Evolutionary conservation across 2,797 vertebrate species (phyloP).

Genomic region (Centroberyx gerrardi): DNA sequence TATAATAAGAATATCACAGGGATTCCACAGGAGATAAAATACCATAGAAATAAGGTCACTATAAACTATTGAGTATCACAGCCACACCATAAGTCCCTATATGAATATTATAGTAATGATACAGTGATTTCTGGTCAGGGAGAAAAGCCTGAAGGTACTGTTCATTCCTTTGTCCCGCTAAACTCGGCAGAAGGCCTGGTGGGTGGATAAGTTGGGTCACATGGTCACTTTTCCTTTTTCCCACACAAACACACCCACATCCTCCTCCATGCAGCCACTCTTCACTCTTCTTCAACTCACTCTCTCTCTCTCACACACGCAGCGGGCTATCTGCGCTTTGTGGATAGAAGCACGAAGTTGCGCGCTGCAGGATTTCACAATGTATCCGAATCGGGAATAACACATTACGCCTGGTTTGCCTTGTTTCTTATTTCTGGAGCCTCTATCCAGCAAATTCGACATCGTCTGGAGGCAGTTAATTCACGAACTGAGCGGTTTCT

Average conservation of each 20-base stretch:
- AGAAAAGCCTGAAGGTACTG: constrained; percentile 13
- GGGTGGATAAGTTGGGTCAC: constrained; percentile 83
- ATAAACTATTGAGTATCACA: background rate
- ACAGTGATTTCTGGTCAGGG: background rate
- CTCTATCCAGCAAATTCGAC: constrained; percentile 30
- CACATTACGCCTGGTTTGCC: background rate
- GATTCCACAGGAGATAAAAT: background rate
- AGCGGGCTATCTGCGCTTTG: constrained; percentile 54
- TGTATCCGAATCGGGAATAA: constrained; percentile 62
- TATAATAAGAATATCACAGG: background rate
- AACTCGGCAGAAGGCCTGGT: constrained; percentile 60
- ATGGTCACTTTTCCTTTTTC: constrained; percentile 84
- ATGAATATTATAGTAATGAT: no score
- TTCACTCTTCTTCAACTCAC: constrained; percentile 58
- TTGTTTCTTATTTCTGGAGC: constrained; percentile 29
- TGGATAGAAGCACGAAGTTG: constrained; percentile 62
- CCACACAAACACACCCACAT: constrained; percentile 84
- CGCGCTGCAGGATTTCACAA: constrained; percentile 44
- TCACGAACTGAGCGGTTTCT: constrained; percentile 32
- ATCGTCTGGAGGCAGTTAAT: constrained; percentile 24
- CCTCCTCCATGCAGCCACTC: constrained; percentile 74
- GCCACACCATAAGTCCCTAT: no score
- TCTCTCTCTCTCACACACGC: constrained; percentile 26
- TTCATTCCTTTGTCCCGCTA: constrained; percentile 76
- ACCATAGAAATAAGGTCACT: constrained; percentile 1